Evolutionary conservation across 2,113 vertebrate genomes (phyloP).

Genomic region (Sander lucioperca): DNA sequence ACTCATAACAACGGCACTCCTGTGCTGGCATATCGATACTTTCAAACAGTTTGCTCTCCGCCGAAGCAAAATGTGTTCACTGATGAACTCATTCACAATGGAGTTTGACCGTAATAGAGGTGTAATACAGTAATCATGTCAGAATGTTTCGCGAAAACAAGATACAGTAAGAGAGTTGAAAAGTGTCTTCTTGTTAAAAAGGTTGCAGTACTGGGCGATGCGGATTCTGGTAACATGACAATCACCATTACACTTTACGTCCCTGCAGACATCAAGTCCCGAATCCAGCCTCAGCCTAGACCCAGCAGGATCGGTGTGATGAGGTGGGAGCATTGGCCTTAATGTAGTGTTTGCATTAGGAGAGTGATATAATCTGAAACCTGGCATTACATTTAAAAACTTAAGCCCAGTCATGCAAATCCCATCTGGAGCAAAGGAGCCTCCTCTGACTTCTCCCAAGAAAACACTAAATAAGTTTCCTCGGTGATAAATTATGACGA

Average conservation of each 20-base stretch:
- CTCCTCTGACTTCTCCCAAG: conserved; percentile 10
- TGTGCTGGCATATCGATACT: conserved; percentile 70
- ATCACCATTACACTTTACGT: conserved; percentile 7
- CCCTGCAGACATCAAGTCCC: conserved; percentile 9
- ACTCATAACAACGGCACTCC: conserved; percentile 64
- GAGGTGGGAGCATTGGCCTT: conserved; percentile 12
- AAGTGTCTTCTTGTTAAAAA: conserved; percentile 40
- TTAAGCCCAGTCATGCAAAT: conserved; percentile 29
- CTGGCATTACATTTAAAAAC: conserved; percentile 28
- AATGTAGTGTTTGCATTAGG: conserved; percentile 64
- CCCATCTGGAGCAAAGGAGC: conserved; percentile 36
- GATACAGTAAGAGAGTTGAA: conserved; percentile 42
- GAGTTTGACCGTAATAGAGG: conserved; percentile 47
- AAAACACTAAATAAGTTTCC: conserved; percentile 28
- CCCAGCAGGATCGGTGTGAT: background rate
- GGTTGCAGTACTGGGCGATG: conserved; percentile 37
- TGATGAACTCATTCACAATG: conserved; percentile 52
- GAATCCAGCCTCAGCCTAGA: conserved; percentile 1
- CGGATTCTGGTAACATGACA: conserved; percentile 20
- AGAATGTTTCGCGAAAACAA: conserved; percentile 47
- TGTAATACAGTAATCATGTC: conserved; percentile 62
- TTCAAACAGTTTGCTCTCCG: conserved; percentile 51
- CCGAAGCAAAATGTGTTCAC: conserved; percentile 55
- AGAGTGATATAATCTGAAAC: conserved; percentile 31
- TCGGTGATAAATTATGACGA: conserved; percentile 26